Evolutionary conservation across 2,797 vertebrate species (phyloP).

Genomic region (Chelon labrosus): DNA sequence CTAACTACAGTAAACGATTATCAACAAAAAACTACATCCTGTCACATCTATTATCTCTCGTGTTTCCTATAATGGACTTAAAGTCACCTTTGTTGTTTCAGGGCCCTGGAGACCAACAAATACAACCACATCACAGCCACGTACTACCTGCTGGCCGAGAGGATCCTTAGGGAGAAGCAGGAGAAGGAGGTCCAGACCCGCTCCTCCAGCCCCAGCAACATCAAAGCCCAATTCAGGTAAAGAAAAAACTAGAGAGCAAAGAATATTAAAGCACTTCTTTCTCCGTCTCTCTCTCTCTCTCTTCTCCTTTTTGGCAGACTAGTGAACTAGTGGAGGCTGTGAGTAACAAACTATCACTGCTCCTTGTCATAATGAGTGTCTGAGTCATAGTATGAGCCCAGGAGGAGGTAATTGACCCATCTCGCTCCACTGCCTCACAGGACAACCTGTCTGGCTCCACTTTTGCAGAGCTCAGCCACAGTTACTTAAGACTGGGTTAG

Average conservation of each 20-base stretch:
- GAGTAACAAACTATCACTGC: slow-evolving; percentile 25
- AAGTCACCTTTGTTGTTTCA: slow-evolving; percentile 64
- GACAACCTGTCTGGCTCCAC: slow-evolving; percentile 13
- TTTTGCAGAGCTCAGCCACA: slow-evolving; percentile 8
- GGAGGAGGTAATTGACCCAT: slow-evolving; percentile 36
- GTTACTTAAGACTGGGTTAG: slow-evolving; percentile 18
- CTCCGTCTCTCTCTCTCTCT: too few species aligned
- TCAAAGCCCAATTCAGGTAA: slow-evolving; percentile 98
- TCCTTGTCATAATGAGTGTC: slow-evolving; percentile 35
- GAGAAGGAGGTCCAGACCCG: slow-evolving; percentile 96
- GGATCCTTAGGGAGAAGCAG: slow-evolving; percentile 97
- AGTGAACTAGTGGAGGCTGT: neutral
- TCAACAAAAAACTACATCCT: too few species aligned
- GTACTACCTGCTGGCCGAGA: slow-evolving; percentile 96
- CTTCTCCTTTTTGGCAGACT: neutral
- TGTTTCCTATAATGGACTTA: neutral
- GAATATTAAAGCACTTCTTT: too few species aligned
- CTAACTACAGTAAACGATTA: too few species aligned
- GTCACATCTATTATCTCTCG: too few species aligned
- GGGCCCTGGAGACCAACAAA: slow-evolving; percentile 97
- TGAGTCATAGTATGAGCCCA: slow-evolving; percentile 28
- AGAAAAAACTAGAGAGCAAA: neutral
- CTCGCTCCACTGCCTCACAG: slow-evolving; percentile 11
- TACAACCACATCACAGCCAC: slow-evolving; percentile 99
- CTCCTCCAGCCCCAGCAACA: slow-evolving; percentile 96